These are phyloP conservation scores for Minunthozetes semirufus DNA, from an alignment of 2,888 invertebrate species.

Conservation along the genomic window DNA sequence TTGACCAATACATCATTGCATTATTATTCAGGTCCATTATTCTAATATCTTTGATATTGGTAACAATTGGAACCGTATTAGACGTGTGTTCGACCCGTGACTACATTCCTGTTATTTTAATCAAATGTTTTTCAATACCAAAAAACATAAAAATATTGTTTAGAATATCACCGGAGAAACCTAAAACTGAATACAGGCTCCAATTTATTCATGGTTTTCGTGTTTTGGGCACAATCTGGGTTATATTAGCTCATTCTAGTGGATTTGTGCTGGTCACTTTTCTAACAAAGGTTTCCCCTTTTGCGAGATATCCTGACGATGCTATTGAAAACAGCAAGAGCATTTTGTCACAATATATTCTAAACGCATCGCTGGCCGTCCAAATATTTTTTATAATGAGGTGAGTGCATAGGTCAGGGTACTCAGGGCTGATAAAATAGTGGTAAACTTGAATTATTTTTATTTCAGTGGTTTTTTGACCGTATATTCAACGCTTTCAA, in stretches of 20 bases:
- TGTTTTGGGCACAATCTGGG: slow-evolving; percentile 15
- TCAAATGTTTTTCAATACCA: slow-evolving; percentile 26
- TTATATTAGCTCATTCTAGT: slow-evolving; percentile 28
- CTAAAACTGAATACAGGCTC: not conserved
- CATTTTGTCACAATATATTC: not conserved
- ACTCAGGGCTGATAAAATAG: too few relatives aligned
- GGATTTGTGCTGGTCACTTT: slow-evolving; percentile 12
- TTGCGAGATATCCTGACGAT: slow-evolving; percentile 26
- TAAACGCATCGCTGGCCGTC: slow-evolving; percentile 28
- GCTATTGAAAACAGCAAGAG: not conserved
- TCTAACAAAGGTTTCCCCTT: not conserved
- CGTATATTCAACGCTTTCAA: slow-evolving; percentile 3
- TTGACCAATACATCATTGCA: slow-evolving; percentile 4
- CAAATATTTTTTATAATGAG: slow-evolving; percentile 30
- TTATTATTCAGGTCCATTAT: not conserved
- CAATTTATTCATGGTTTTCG: slow-evolving; percentile 33
- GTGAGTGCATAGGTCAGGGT: too few relatives aligned
- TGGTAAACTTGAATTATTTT: too few relatives aligned
- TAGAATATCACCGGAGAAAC: not conserved
- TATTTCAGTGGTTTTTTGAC: slow-evolving; percentile 30
- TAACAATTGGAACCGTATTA: slow-evolving; percentile 10
- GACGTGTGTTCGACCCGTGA: not conserved
- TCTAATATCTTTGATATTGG: not conserved
- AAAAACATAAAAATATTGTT: slow-evolving; percentile 22
- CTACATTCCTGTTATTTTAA: not conserved